Evolutionary conservation across 2,113 vertebrate genomes (phyloP).

Genomic region (Actenoides hombroni): DNA sequence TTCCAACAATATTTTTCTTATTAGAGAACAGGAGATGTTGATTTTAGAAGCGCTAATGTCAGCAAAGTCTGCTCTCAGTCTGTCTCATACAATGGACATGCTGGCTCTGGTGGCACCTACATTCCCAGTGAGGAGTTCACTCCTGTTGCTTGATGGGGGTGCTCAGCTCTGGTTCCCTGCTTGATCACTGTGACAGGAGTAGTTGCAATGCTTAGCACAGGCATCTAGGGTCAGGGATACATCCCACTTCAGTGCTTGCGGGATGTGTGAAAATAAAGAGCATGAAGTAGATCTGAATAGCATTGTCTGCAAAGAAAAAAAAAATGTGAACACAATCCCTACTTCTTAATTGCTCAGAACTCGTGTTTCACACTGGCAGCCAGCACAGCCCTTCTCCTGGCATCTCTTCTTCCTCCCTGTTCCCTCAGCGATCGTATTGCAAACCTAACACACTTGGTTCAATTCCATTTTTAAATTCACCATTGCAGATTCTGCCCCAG

Average conservation of each 20-base stretch:
- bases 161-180: neutral
- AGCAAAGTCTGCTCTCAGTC: neutral
- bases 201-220: neutral
- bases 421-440: conserved; percentile 41
- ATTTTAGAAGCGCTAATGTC: neutral
- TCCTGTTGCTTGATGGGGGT: neutral
- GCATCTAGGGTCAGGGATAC: neutral
- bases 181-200: neutral
- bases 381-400: conserved; percentile 25
- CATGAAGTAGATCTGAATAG: neutral
- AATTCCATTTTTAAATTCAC: conserved; percentile 45
- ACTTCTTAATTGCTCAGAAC: neutral
- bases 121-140: neutral
- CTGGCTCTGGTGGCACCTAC: neutral
- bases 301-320: neutral
- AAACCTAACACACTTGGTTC: conserved; percentile 32
- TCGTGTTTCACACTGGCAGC: conserved; percentile 20
- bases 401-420: neutral
- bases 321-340: neutral
- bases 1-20: neutral
- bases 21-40: neutral
- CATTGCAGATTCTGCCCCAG: neutral
- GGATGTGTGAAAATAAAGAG: neutral
- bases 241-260: neutral
- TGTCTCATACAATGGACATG: rapidly evolving